Base-by-base conservation (phyloP, 1,140 invertebrate species). In the Orchesella cincta region DNA sequence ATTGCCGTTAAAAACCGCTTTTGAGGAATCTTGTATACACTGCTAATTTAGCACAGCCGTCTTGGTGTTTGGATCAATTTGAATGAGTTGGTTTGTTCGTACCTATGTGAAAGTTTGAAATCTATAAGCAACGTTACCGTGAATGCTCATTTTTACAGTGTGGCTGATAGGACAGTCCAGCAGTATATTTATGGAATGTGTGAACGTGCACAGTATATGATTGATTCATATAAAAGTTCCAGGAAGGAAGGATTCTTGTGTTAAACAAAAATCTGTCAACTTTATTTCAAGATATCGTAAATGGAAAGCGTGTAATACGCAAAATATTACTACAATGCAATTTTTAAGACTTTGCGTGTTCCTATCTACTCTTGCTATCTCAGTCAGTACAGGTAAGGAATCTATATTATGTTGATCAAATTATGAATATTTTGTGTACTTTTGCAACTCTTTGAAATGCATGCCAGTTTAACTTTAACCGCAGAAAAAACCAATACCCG, bases 111-210 rank as follows among this genome's bases (percentile, higher is more conserved):
- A 46, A 57, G 23, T 16, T 57, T n/a, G n/a, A n/a, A n/a, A n/a
- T n/a, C n/a, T n/a, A n/a, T n/a, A n/a, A n/a, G n/a, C n/a, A n/a
- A n/a, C n/a, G n/a, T n/a, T n/a, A n/a, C n/a, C n/a, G n/a, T n/a
- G n/a, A n/a, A n/a, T n/a, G n/a, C n/a, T n/a, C n/a, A n/a, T n/a
- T n/a, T n/a, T 57, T 57, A 14, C 8, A 14, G 54, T 16, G 62
- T 67, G 31, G 62, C 62, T 67, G 62, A 67, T 33, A 67, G 62
- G 62, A 67, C 62, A 67, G 62, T 33, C 54, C 54, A 57, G 12
- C 54, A 57, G 26, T 67, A 46, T 8, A 46, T 46, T 46, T 46
- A 12, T 8, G 39, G 20, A 20, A 46, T 12, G 39, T 46, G 39
- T 46, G 8, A 46, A 46, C 39, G 39, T 67, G 52, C 52, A 18